Percentiles rank a stretch among this genome's conserved stretches.
Conservation (phyloP, 2,113 vertebrate species). For the Dicerorhinus sumatrensis region DNA sequence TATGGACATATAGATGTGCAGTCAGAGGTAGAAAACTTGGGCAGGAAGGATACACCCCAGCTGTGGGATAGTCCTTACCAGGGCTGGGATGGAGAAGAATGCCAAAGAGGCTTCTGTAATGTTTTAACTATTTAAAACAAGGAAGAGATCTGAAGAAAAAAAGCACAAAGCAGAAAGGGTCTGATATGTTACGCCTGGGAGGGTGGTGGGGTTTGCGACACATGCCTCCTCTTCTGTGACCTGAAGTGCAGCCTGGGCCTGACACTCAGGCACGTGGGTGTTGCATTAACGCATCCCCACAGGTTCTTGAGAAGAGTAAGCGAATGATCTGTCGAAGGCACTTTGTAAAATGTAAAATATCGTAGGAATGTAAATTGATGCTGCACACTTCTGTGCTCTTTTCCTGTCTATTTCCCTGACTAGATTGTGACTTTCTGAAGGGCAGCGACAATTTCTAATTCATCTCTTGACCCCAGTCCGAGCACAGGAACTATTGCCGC, state of each 20-base stretch:
- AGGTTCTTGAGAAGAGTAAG: neutral
- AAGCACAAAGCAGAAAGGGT: neutral
- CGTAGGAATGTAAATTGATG: neutral
- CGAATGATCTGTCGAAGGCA: neutral
- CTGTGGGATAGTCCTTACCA: neutral
- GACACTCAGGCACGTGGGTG: neutral
- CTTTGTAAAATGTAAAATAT: neutral
- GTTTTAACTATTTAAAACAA: neutral
- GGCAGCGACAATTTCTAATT: neutral
- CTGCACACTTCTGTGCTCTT: neutral
- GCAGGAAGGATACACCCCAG: neutral
- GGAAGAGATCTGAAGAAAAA: neutral
- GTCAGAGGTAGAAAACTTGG: neutral
- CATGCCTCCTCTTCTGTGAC: neutral
- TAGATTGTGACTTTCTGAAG: neutral
- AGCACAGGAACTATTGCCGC: neutral
- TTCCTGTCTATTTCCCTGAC: neutral
- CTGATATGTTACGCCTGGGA: too few species aligned
- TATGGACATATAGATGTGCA: too few species aligned
- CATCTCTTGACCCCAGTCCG: neutral
- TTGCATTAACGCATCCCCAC: neutral
- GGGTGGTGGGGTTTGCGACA: fast-evolving
- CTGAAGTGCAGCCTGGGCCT: neutral
- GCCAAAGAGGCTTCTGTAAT: neutral
- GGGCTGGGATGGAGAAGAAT: neutral